Conservation (phyloP, 2,888 invertebrate species). For the Oligia strigilis region DNA sequence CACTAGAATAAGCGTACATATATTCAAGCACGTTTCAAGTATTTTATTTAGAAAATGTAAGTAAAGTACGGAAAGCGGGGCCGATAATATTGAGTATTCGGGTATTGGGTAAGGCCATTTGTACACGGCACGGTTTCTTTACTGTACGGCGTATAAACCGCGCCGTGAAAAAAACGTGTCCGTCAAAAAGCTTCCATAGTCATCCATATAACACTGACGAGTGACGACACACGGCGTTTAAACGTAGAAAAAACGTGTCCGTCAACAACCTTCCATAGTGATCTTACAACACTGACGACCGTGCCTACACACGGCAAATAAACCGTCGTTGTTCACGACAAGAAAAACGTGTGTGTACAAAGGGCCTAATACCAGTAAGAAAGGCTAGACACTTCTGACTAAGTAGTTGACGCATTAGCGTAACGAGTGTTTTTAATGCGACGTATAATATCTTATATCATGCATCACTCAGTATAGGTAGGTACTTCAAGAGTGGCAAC, state of each 20-base stretch:
- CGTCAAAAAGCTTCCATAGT: no score
- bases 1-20: background rate
- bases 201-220: no score
- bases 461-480: background rate
- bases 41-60: background rate
- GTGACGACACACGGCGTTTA: no score
- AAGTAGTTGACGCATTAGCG: background rate
- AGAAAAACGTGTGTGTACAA: no score
- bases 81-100: conserved; percentile 1
- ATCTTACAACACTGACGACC: no score
- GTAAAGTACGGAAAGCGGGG: background rate
- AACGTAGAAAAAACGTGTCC: no score
- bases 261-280: no score
- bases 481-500: background rate
- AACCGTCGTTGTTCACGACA: no score
- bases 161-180: no score
- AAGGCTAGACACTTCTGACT: background rate
- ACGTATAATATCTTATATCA: background rate
- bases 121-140: no score
- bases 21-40: conserved; percentile 21
- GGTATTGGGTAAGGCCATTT: background rate
- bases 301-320: no score
- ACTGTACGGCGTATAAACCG: no score
- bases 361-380: conserved; percentile 14
- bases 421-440: background rate